Evolutionary conservation across 2,888 invertebrate genomes (phyloP), one percentile per base, ranked within the genome.

Genomic region (Cactoblastis cactorum): DNA sequence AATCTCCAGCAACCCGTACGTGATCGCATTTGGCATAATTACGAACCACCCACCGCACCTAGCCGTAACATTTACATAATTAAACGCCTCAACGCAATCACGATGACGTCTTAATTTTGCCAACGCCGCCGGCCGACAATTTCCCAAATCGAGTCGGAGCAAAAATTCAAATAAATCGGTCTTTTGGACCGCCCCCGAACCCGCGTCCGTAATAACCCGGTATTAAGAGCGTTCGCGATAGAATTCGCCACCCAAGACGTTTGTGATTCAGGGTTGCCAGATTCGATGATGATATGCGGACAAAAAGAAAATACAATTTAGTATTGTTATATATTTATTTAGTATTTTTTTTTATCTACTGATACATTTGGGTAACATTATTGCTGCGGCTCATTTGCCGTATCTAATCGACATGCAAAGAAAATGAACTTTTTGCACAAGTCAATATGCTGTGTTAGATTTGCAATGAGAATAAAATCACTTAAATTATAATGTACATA

Each of bases 211-310:
- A 88, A 88, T 87, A 84, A 77, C 85, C 72, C 74, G 65, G 80
- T 71, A 89, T 87, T 87, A 88, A 83, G 83, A 80, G 77, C 82
- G 85, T 81, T 79, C 85, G 86, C 88, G 83, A 86, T 88, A 87
- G 87, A 86, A 88, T 87, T 87, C 87, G 85, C 88, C 88, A 89
- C 88, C 88, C 88, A 89, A 86, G 88, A 86, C 83, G 88, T 80
- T 80, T 82, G 85, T 43, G 32, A 28, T 43, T 37, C 11, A 43
- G 43, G 43, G 43, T 43, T 28, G 43, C 43, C 43, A 43, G 43
- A 4, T 37, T 6, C 17, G 17, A 2, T 15, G 15, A 2, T 3
- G 9, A 11, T 37, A 9, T 11, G 3, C 15, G 17, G 17, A 43
- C 8, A 43, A 3, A 15, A 1, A 4, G 14, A 12, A 34, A 34